These are phyloP conservation scores for Pyrgus malvae DNA, from an alignment of 2,888 invertebrate species.

Conservation along the genomic window DNA sequence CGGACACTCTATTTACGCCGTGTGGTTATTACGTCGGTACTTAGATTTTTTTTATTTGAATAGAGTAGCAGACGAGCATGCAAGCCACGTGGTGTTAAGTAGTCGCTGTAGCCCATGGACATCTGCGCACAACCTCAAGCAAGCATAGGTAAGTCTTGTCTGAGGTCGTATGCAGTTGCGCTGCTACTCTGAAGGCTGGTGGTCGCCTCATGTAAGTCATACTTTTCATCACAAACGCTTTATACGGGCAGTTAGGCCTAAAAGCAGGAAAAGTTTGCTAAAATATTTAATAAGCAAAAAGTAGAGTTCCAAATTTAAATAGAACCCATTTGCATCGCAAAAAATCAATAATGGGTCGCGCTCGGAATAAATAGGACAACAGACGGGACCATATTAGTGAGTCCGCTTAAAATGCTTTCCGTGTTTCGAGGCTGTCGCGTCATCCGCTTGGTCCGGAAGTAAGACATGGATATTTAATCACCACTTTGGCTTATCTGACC, in stretches of 20 bases:
- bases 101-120: no score
- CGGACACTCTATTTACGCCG: no score
- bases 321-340: conserved; percentile 37
- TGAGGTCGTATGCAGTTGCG: no score
- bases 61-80: no score
- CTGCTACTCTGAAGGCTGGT: no score
- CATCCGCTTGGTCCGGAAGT: conserved; percentile 56
- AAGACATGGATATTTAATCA: conserved; percentile 64
- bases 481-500: conserved; percentile 51
- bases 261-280: not conserved
- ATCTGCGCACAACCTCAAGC: no score
- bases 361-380: conserved; percentile 73
- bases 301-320: conserved; percentile 17
- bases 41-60: no score
- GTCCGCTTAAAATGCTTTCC: conserved; percentile 79
- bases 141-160: no score
- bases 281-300: not conserved
- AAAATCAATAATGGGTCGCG: conserved; percentile 47
- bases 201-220: no score
- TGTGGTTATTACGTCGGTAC: no score
- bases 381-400: conserved; percentile 56
- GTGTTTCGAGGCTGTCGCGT: conserved; percentile 61
- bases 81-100: no score
- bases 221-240: no score
- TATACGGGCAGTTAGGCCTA: not conserved